Conservation (phyloP, 2,888 invertebrate genomes). For the Polydrusus tereticollis region DNA sequence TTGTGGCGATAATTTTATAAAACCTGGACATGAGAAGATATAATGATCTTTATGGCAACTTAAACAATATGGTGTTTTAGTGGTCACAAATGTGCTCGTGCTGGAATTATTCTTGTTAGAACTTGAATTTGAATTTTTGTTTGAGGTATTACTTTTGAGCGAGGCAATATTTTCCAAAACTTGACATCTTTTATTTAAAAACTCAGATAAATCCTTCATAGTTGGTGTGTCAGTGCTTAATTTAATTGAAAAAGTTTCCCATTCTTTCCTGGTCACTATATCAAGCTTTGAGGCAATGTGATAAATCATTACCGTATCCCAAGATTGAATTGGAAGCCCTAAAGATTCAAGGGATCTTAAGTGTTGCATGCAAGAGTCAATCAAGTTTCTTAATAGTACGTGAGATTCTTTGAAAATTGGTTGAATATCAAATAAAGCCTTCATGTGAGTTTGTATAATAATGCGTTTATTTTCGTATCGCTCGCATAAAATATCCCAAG, state of each 20-base stretch:
- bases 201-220: not conserved
- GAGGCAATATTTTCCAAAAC: no score
- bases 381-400: no score
- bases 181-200: no score
- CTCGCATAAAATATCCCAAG: slow-evolving; percentile 1
- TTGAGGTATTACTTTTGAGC: no score
- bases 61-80: not conserved
- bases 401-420: no score
- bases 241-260: slow-evolving; percentile 7
- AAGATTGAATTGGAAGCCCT: not conserved
- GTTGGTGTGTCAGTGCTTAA: not conserved
- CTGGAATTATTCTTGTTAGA: not conserved
- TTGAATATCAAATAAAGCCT: no score
- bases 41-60: not conserved
- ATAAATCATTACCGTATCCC: not conserved
- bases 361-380: not conserved
- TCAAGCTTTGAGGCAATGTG: not conserved
- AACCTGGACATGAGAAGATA: slow-evolving; percentile 9
- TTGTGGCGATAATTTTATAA: slow-evolving; percentile 1
- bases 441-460: not conserved
- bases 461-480: no score
- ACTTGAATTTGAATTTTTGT: no score
- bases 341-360: slow-evolving; percentile 9
- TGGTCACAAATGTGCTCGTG: not conserved
- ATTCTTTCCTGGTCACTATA: not conserved